Evolutionary conservation across 2,113 vertebrate genomes (phyloP).

Genomic region (Progne subis): DNA sequence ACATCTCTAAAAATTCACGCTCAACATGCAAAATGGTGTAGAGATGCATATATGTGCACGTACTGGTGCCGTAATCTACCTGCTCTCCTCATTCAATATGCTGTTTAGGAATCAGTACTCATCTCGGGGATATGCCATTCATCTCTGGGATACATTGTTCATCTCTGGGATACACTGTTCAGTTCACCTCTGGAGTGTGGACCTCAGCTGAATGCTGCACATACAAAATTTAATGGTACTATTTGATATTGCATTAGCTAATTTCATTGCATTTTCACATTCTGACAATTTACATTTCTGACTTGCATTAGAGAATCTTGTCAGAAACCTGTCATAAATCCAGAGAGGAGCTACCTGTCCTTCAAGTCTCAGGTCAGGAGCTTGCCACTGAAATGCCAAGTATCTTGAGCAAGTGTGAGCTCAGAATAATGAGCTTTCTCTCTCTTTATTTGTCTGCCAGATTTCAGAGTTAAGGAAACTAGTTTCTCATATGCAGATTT

Average conservation of each 20-base stretch:
- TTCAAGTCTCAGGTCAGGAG: background rate
- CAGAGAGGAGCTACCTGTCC: background rate
- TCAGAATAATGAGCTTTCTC: background rate
- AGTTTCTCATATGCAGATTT: background rate
- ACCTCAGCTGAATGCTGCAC: background rate
- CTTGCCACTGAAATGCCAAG: background rate
- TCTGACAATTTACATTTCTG: background rate
- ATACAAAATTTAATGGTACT: background rate
- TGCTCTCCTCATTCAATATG: accelerated
- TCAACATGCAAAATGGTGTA: background rate
- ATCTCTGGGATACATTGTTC: background rate
- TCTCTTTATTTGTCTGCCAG: background rate
- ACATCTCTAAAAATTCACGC: background rate
- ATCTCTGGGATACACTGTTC: background rate
- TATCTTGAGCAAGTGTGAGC: background rate
- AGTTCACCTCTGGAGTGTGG: background rate
- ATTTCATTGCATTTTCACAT: background rate
- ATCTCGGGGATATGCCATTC: background rate
- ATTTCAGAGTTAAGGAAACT: background rate
- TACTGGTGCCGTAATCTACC: accelerated
- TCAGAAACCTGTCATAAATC: background rate
- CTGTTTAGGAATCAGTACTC: background rate
- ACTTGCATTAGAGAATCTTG: background rate
- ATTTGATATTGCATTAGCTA: background rate
- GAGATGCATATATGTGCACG: accelerated